phyloP scores from a whole-genome alignment of 1,140 invertebrate genomes.

The Linepithema humile region DNA sequence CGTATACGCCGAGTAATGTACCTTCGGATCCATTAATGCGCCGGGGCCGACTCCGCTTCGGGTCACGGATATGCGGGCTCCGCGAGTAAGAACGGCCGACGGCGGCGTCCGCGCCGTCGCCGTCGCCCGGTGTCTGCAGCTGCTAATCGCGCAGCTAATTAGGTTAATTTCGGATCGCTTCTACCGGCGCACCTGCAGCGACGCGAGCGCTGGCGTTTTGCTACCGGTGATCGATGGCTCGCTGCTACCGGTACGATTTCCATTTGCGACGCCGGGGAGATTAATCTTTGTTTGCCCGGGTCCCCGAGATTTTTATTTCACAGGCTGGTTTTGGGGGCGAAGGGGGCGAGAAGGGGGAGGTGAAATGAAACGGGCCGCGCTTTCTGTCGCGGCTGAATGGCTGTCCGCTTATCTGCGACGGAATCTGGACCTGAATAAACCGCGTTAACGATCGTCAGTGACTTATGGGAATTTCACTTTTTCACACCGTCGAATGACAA shows the following conservation, averaged over 20 bases:
- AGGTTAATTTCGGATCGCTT: conserved; percentile 58
- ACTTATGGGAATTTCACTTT: conserved; percentile 39
- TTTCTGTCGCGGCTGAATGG: not conserved
- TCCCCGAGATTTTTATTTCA: conserved; percentile 43
- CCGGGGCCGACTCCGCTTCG: not conserved
- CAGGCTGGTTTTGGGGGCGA: conserved; percentile 23
- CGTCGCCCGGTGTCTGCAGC: conserved; percentile 22
- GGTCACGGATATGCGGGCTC: not conserved
- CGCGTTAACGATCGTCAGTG: conserved; percentile 43
- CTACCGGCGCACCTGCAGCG: conserved; percentile 42
- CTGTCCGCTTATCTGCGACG: conserved; percentile 25
- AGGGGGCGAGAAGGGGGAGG: not conserved
- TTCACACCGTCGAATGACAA: conserved; percentile 19
- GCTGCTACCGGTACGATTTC: conserved; percentile 45
- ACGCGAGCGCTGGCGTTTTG: conserved; percentile 21
- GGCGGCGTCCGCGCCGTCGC: not conserved
- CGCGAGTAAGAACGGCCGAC: conserved; percentile 52
- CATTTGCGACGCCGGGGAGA: conserved; percentile 41
- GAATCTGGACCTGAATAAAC: conserved; percentile 48
- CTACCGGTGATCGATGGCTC: conserved; percentile 23
- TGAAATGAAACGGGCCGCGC: not conserved
- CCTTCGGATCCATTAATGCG: conserved; percentile 44
- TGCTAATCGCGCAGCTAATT: conserved; percentile 63
- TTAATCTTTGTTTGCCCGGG: conserved; percentile 53
- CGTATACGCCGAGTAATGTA: conserved; percentile 25